Evolutionary conservation across 2,888 invertebrate species (phyloP).

Genomic region (Melikaiella ostensackeni): DNA sequence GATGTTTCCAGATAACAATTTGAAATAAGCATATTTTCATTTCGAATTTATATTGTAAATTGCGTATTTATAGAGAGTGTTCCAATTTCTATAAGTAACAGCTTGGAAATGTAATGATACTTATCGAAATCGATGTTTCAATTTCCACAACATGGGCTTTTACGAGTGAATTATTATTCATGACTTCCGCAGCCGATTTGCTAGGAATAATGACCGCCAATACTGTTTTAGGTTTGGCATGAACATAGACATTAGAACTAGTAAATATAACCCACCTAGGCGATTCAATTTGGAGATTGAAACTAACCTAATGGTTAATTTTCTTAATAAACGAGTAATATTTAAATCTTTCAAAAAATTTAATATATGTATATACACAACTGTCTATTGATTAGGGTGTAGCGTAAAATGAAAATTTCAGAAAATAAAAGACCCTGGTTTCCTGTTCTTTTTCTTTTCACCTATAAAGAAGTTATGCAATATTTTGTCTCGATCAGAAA

Average conservation of each 20-base stretch:
- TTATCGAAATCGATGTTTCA: slow-evolving; percentile 26
- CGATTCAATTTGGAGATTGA: neutral
- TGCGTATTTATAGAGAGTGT: neutral
- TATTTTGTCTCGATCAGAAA: too few species aligned
- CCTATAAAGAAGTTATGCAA: too few species aligned
- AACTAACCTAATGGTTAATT: too few species aligned
- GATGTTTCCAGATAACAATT: too few species aligned
- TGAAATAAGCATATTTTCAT: neutral
- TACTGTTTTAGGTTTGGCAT: too few species aligned
- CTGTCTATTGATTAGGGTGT: too few species aligned
- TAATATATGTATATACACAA: too few species aligned
- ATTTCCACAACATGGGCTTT: slow-evolving; percentile 19
- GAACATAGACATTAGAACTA: neutral
- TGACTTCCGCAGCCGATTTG: slow-evolving; percentile 8
- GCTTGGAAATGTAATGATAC: neutral
- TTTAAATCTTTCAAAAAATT: too few species aligned
- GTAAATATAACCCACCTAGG: neutral
- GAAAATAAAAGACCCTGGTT: too few species aligned
- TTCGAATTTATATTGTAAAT: neutral
- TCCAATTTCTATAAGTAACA: slow-evolving; percentile 1
- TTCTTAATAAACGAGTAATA: too few species aligned
- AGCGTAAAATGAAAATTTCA: too few species aligned
- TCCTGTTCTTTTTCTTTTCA: too few species aligned
- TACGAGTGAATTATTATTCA: slow-evolving; percentile 20
- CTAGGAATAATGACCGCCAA: neutral